These are phyloP conservation scores for Theodoxus fluviatilis DNA, from an alignment of 2,888 invertebrate genomes.

Conservation along the genomic window DNA sequence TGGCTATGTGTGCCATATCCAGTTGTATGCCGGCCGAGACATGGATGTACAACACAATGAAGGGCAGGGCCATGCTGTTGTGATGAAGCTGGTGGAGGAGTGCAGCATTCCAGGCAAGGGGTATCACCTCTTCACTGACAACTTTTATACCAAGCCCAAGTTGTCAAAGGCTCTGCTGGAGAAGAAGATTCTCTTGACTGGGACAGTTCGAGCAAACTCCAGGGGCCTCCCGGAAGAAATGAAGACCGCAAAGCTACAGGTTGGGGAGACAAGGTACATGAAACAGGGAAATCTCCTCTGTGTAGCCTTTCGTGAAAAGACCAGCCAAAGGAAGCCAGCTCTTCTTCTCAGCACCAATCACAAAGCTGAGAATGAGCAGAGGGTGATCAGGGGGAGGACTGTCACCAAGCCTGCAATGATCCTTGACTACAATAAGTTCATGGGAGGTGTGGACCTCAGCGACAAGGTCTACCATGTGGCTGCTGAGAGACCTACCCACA, in stretches of 20 bases:
- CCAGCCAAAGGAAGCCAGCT: conserved; percentile 17
- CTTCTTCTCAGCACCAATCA: conserved; percentile 18
- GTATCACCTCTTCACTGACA: conserved; percentile 24
- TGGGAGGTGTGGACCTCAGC: conserved; percentile 26
- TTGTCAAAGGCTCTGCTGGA: conserved; percentile 21
- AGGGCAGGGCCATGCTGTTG: no score
- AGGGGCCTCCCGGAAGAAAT: no score
- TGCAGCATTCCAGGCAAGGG: conserved; percentile 22
- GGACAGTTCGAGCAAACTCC: conserved; percentile 27
- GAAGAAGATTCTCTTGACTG: conserved; percentile 22
- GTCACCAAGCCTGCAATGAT: conserved; percentile 10
- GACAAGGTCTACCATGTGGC: conserved; percentile 25
- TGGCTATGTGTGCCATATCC: conserved; percentile 22
- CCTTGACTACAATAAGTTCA: conserved; percentile 23
- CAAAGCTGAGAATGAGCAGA: conserved; percentile 14
- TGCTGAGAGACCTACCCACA: conserved; percentile 8
- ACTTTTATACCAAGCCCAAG: conserved; percentile 27
- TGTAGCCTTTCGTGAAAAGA: no score
- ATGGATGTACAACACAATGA: conserved; percentile 20
- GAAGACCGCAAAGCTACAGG: not conserved
- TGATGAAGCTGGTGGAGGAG: no score
- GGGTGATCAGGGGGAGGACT: not conserved
- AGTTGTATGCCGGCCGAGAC: conserved; percentile 24
- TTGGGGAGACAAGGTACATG: no score
- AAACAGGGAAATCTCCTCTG: no score